Percentiles rank a stretch among this genome's conserved stretches.
These are phyloP conservation scores for Carollia perspicillata DNA, from an alignment of 2,113 vertebrate species.

Conservation along the genomic window DNA sequence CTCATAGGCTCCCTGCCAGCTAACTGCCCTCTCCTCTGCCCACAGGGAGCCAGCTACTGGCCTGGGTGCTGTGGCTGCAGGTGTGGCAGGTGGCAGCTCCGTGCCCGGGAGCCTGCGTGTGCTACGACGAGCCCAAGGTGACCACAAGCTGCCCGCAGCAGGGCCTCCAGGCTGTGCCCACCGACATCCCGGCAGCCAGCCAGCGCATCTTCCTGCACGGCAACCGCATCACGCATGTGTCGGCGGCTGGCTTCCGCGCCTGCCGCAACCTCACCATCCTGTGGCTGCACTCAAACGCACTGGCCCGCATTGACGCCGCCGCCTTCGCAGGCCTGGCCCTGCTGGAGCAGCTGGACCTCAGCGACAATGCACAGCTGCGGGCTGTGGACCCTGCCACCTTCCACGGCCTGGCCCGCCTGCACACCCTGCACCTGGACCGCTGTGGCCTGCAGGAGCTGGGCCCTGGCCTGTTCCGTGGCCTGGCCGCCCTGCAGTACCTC, in stretches of 20 bases:
- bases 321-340: constrained; percentile 92
- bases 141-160: constrained; percentile 98
- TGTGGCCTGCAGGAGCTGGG: constrained; percentile 94
- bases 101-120: constrained; percentile 94
- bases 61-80: constrained; percentile 93
- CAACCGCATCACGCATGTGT: constrained; percentile 92
- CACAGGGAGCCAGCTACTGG: constrained; percentile 92
- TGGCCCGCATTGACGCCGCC: constrained; percentile 91
- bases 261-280: constrained; percentile 95
- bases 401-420: constrained; percentile 91
- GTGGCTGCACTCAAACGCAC: constrained; percentile 96
- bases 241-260: constrained; percentile 90
- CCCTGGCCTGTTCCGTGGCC: constrained; percentile 90
- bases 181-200: constrained; percentile 92
- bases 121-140: constrained; percentile 94
- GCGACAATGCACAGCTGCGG: constrained; percentile 93
- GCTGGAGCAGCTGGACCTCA: constrained; percentile 96
- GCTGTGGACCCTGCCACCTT: constrained; percentile 92
- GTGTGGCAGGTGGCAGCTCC: constrained; percentile 85
- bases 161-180: constrained; percentile 92
- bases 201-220: constrained; percentile 97
- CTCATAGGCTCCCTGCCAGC: not conserved
- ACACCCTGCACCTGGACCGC: constrained; percentile 94
- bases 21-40: constrained; percentile 56
- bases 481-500: constrained; percentile 95